A percentile compares a stretch with the other conserved stretches of the same genome.
These are phyloP conservation scores for Asarcornis scutulata DNA, from an alignment of 2,113 vertebrate genomes.

Conservation along the genomic window DNA sequence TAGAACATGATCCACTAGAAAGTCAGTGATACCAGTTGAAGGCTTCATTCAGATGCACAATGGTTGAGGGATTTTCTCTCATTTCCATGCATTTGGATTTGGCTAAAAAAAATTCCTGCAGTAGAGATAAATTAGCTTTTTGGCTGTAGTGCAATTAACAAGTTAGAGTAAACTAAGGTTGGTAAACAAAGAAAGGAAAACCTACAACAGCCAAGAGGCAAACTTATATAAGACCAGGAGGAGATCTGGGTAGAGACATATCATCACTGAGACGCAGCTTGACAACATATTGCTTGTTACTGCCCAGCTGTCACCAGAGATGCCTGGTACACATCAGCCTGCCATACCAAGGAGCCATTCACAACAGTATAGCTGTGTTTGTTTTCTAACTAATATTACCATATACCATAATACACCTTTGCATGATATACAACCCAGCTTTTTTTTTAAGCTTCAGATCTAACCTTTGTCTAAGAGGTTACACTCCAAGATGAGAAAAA, in stretches of 20 bases:
- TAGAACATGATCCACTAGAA: neutral
- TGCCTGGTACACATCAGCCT: accelerated
- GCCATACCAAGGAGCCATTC: accelerated
- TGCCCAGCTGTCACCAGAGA: too few species aligned
- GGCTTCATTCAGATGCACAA: conserved; percentile 10
- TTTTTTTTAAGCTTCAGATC: neutral
- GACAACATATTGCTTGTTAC: too few species aligned
- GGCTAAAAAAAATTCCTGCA: neutral
- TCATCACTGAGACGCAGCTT: neutral
- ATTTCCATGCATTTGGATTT: neutral
- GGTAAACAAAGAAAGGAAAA: neutral
- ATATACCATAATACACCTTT: neutral
- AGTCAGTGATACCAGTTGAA: neutral
- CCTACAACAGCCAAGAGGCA: neutral
- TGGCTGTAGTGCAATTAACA: neutral
- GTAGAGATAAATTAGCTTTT: neutral
- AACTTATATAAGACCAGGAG: neutral
- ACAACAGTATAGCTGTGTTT: too few species aligned
- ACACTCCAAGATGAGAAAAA: neutral
- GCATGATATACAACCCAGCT: neutral
- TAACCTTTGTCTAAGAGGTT: neutral
- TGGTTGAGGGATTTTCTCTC: neutral
- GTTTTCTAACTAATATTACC: neutral
- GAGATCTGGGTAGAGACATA: neutral
- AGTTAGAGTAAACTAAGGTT: neutral